Base-by-base conservation (phyloP, 2,113 vertebrate species). In the Heloderma charlesbogerti region DNA sequence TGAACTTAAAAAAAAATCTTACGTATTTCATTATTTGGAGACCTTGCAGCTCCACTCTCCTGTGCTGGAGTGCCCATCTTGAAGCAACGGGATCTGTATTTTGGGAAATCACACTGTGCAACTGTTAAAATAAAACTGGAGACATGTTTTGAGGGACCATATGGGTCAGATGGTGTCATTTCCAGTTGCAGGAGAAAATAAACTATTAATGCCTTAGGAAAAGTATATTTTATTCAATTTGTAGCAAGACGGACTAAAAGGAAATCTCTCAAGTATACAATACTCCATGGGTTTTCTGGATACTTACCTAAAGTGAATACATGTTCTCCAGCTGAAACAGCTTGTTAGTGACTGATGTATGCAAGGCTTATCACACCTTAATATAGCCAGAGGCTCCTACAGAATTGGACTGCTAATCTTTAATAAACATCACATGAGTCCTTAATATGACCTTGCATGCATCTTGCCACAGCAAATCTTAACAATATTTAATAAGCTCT, bases 361-460 rank as follows among this genome's bases (percentile, higher is more conserved):
- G 2, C 84, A 92, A 91, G 93, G 75, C 91, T 95, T 54, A 92
- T 92, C 87, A 43, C 15, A 86, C 89, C 71, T 84, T 88, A 88
- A 48, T 81, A 80, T 94, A 92, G 94, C 95, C 91, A 94, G 89
- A 88, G 84, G 71, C 90, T 85, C 88, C 86, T 92, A 80, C 77
- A 93, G 92, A 95, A 96, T 93, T 87, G 94, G 87, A 57, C 67
- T 93, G 89, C 72, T 95, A 93, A 93, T 95, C 94, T 94, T 94
- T 92, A 95, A 95, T 93, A 97, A 95, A 95, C 84, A 94, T 96
- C 94, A 95, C 72, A 88, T 92, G 90, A 93, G 91, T 90, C 91
- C 93, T 94, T 94, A 84, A 1, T 77, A 54, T 0, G 80, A 95
- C 95, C 95, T 95, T 95, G 88, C 29, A 78, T 90, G 87, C n/a